Conservation (phyloP, 1,140 invertebrate genomes). For the Lanistes nyassanus region DNA sequence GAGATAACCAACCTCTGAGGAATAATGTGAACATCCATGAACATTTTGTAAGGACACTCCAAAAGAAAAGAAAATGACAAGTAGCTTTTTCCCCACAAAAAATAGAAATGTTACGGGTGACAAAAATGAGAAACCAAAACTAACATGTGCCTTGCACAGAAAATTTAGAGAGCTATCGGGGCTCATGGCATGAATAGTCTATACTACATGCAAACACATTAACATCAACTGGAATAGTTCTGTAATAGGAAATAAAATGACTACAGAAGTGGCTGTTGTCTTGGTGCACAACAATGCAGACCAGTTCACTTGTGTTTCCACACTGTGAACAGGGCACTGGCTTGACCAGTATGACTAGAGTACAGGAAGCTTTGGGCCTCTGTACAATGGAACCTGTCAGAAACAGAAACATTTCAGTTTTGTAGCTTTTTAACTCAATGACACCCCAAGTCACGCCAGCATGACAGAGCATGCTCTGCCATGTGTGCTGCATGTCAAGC, state of each 20-base stretch:
- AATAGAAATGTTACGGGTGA: too few relatives aligned
- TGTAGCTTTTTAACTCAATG: background rate
- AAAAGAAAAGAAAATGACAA: too few relatives aligned
- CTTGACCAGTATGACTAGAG: slow-evolving; percentile 19
- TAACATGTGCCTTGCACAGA: too few relatives aligned
- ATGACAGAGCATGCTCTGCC: background rate
- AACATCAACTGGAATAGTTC: background rate
- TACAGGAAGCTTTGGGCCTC: slow-evolving; percentile 29
- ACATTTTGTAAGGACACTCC: too few relatives aligned
- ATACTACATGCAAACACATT: too few relatives aligned
- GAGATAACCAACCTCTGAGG: too few relatives aligned
- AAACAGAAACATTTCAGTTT: background rate
- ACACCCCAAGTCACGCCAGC: too few relatives aligned
- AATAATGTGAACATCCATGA: too few relatives aligned
- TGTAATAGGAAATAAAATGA: background rate
- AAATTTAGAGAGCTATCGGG: too few relatives aligned
- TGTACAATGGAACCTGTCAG: slow-evolving; percentile 39
- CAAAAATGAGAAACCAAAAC: too few relatives aligned
- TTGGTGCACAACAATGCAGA: background rate
- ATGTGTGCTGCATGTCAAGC: background rate
- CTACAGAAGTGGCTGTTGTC: background rate
- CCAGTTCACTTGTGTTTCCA: slow-evolving; percentile 39
- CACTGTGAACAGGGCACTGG: slow-evolving; percentile 35
- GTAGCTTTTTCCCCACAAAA: too few relatives aligned
- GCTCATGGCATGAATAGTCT: too few relatives aligned